Base-by-base conservation (phyloP, 2,113 vertebrate species). In the Embiotoca jacksoni region DNA sequence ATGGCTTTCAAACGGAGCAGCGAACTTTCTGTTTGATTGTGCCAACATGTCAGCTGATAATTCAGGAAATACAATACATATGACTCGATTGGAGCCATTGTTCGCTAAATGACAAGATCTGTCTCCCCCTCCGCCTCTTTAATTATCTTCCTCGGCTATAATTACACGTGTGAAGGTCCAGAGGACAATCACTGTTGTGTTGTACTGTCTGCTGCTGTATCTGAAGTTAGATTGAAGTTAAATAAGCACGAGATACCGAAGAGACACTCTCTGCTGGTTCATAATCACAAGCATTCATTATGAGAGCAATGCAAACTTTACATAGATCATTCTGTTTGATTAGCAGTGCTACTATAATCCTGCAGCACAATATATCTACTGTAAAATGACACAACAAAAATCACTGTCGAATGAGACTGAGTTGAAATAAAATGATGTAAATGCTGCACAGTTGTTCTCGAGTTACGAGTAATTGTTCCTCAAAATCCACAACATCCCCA, bases 141-240 rank as follows among this genome's bases (percentile, higher is more conserved):
- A 92, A 93, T 94, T 94, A 92, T 85, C 84, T 88, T 88, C 68
- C 80, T 82, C 82, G 60, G 80, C 88, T 91, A 86, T 93, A 94
- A 94, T 93, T 92, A 92, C 92, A 89, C 66, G 80, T 88, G 88
- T 91, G 86, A 84, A 88, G 89, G 91, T 93, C 87, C 88, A 81
- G 82, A 83, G 84, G 87, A 92, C 91, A 83, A 83, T 78, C 81
- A 74, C 87, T 87, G 81, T 78, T 83, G 81, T 88, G 87, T 53
- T 73, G 80, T 62, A 46, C 79, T 81, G 86, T 89, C 83, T 89
- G 49, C 59, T 63, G 35, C 47, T 75, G n/a, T 39, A 36, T 81
- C 53, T 75, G 62, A 73, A 89, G 73, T 80, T 65, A 83, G 74
- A 90, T 58, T 23, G 71, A 70, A 63, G 35, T 46, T 46, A 75